Evolutionary conservation across 2,888 invertebrate genomes (phyloP).

Genomic region (Archips crataeganus): DNA sequence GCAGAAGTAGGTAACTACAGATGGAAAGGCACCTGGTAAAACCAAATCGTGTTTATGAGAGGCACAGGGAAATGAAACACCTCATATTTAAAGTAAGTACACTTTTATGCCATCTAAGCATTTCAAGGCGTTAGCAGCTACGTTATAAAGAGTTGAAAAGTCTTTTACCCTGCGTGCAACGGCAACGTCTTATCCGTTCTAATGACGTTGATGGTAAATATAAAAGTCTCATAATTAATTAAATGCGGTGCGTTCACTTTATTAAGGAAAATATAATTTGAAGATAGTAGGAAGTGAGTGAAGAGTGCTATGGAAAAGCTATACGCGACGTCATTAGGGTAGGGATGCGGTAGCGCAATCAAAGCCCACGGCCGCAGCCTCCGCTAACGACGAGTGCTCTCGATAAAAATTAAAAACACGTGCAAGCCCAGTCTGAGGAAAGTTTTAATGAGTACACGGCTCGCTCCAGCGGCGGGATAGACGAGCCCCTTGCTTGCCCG

Average conservation of each 20-base stretch:
- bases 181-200: conserved; percentile 20
- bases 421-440: conserved; percentile 84
- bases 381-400: conserved; percentile 82
- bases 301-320: conserved; percentile 58
- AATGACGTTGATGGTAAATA: conserved; percentile 22
- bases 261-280: conserved; percentile 74
- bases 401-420: conserved; percentile 87
- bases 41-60: no score
- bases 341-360: conserved; percentile 66
- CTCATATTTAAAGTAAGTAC: no score
- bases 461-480: conserved; percentile 51
- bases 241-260: conserved; percentile 69
- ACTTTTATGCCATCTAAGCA: no score
- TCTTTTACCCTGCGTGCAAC: neutral
- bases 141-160: neutral
- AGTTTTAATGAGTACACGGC: conserved; percentile 84
- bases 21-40: no score
- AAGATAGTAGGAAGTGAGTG: conserved; percentile 77
- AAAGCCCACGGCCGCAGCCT: conserved; percentile 77
- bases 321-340: conserved; percentile 73
- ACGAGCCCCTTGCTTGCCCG: conserved; percentile 32
- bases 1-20: no score
- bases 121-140: no score
- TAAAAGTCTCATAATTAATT: conserved; percentile 59
- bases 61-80: no score